These are phyloP conservation scores for Apocheima hispidaria DNA, from an alignment of 2,888 invertebrate species.

Conservation along the genomic window DNA sequence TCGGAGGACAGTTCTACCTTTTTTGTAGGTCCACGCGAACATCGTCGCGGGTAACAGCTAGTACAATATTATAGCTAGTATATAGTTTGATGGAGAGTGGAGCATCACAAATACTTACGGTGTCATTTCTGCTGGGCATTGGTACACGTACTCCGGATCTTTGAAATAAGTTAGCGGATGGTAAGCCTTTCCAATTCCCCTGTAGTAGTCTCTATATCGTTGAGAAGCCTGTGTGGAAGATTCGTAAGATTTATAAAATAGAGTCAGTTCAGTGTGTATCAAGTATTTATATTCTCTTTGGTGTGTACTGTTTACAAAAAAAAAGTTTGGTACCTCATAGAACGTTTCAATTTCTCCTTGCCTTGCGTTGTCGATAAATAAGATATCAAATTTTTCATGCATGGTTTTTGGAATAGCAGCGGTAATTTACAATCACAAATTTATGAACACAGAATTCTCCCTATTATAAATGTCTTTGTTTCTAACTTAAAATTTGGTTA, in stretches of 20 bases:
- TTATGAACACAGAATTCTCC: background rate
- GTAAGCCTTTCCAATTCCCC: slow-evolving; percentile 84
- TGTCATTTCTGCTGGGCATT: slow-evolving; percentile 86
- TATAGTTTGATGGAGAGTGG: background rate
- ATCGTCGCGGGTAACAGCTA: too few species aligned
- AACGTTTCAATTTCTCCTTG: slow-evolving; percentile 78
- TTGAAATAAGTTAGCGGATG: slow-evolving; percentile 87
- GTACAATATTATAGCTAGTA: too few species aligned
- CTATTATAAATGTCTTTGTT: too few species aligned
- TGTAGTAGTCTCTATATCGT: slow-evolving; percentile 87
- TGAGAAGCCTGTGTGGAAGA: slow-evolving; percentile 79
- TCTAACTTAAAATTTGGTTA: too few species aligned
- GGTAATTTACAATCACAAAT: background rate
- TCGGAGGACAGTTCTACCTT: too few species aligned
- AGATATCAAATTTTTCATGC: slow-evolving; percentile 52
- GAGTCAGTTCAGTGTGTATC: background rate
- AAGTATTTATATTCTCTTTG: too few species aligned
- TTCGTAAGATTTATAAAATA: background rate
- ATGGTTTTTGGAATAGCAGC: background rate
- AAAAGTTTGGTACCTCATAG: slow-evolving; percentile 65
- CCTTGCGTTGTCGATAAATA: slow-evolving; percentile 72
- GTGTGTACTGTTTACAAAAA: background rate
- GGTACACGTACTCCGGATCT: slow-evolving; percentile 77
- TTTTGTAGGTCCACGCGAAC: too few species aligned
- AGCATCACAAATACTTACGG: slow-evolving; percentile 62